Evolutionary conservation across 2,888 invertebrate genomes (phyloP), one percentile per base, ranked within the genome.

Genomic region (Clanis bilineata): DNA sequence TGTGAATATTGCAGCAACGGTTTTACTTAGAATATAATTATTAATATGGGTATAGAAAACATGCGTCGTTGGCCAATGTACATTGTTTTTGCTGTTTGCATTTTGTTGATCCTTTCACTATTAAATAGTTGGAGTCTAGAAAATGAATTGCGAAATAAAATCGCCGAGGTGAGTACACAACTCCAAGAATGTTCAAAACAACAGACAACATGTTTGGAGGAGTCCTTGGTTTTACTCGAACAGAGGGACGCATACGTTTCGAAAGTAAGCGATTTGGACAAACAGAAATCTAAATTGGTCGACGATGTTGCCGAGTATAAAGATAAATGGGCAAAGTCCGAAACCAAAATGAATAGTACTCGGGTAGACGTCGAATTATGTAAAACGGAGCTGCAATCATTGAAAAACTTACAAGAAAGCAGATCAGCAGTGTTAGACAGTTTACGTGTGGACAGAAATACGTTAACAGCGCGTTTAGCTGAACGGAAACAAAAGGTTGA

Each of bases 11-110:
- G 5, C 43, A 57, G 4, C 15, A 36, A 10, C 7, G n/a, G 12
- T 36, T 41, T 59, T 23, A 32, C 36, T 57, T 55, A 56, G 45
- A 60, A 15, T 9, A 41, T 54, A 62, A 36, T 57, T 51, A 44
- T 61, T 25, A 57, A 72, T 74, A 92, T 92, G 91, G 91, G 92
- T 72, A 83, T 92, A 70, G 92, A 91, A 84, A 92, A 88, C 76
- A 90, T 91, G 91, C 90, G 91, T 80, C 91, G 91, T 61, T 91
- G 91, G 91, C 92, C 91, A 28, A 86, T 89, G 83, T 91, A 90
- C 63, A 84, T 89, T 66, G 82, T 88, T 61, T 90, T 90, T 68
- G 88, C 88, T 6, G 77, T 88, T 56, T 88, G 88, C 70, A 83
- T 91, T 75, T 75, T 91, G 68, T 80, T 90, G 61, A 82, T 86